phyloP scores from a whole-genome alignment of 2,888 invertebrate genomes.

The Linyphia triangularis region DNA sequence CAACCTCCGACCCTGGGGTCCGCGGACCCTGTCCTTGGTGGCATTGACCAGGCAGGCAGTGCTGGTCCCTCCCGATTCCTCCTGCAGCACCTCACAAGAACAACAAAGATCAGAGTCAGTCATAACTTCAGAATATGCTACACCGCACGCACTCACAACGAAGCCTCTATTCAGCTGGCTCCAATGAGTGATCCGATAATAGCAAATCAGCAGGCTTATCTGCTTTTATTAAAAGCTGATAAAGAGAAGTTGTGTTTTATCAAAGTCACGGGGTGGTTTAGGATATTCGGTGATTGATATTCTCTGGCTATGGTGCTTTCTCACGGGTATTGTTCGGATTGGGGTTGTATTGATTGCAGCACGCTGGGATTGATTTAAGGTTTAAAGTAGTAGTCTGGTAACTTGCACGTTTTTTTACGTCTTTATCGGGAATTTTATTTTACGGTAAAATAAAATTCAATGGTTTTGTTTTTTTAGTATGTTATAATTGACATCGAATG shows the following conservation, averaged over 20 bases:
- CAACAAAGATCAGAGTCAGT: background rate
- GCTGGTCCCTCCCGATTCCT: background rate
- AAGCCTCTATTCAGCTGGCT: background rate
- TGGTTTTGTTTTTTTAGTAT: no score
- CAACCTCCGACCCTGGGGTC: conserved; percentile 72
- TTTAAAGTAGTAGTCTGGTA: no score
- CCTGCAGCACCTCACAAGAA: background rate
- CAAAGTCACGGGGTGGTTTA: background rate
- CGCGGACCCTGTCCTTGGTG: conserved; percentile 68
- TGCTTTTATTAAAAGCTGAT: background rate
- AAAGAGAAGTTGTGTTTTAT: background rate
- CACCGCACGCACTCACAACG: background rate
- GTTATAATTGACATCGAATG: no score
- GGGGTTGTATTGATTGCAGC: no score
- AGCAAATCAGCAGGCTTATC: background rate
- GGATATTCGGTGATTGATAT: no score
- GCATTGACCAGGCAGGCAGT: conserved; percentile 57
- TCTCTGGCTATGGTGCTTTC: no score
- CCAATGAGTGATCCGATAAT: conserved; percentile 9
- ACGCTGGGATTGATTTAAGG: no score
- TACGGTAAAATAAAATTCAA: no score
- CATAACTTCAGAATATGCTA: background rate
- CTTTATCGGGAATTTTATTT: no score
- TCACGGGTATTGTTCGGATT: no score
- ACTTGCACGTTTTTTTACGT: no score